phyloP scores from a whole-genome alignment of 2,888 invertebrate species.

The Bhutanitis thaidina region DNA sequence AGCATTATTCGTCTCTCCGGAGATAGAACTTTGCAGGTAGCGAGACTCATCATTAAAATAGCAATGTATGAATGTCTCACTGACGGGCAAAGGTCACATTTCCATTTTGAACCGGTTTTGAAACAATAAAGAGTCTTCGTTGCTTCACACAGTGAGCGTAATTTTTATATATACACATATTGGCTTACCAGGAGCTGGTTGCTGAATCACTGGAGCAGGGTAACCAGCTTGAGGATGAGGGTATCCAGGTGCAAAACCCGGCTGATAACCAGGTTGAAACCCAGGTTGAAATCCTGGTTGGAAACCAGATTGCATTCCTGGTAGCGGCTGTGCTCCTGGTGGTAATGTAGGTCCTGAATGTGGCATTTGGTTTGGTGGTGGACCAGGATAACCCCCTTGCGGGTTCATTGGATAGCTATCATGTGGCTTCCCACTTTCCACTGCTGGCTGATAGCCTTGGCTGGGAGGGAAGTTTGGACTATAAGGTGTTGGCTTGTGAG shows the following conservation, averaged over 20 bases:
- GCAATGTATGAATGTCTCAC: too few relatives aligned
- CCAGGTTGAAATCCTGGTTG: constrained; percentile 59
- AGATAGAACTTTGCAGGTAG: too few relatives aligned
- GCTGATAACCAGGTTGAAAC: constrained; percentile 46
- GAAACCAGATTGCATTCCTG: constrained; percentile 62
- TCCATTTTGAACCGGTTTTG: too few relatives aligned
- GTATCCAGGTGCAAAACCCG: constrained; percentile 44
- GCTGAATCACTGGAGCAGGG: constrained; percentile 49
- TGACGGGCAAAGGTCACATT: too few relatives aligned
- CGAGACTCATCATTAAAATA: too few relatives aligned
- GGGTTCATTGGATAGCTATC: constrained; percentile 53
- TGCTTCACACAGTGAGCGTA: too few relatives aligned
- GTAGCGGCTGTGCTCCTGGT: constrained; percentile 56
- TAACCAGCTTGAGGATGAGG: constrained; percentile 34
- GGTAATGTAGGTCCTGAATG: constrained; percentile 42
- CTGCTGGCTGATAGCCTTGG: constrained; percentile 63
- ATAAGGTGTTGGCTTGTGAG: constrained; percentile 63
- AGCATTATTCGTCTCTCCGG: too few relatives aligned
- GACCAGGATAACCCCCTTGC: constrained; percentile 55
- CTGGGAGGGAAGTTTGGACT: constrained; percentile 67
- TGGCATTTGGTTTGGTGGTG: constrained; percentile 35
- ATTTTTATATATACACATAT: too few relatives aligned
- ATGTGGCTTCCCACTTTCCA: constrained; percentile 43
- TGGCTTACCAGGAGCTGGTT: constrained; percentile 49
- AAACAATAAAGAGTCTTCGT: too few relatives aligned